Base-by-base conservation (phyloP, 2,888 invertebrate species). In the Plusia festucae region DNA sequence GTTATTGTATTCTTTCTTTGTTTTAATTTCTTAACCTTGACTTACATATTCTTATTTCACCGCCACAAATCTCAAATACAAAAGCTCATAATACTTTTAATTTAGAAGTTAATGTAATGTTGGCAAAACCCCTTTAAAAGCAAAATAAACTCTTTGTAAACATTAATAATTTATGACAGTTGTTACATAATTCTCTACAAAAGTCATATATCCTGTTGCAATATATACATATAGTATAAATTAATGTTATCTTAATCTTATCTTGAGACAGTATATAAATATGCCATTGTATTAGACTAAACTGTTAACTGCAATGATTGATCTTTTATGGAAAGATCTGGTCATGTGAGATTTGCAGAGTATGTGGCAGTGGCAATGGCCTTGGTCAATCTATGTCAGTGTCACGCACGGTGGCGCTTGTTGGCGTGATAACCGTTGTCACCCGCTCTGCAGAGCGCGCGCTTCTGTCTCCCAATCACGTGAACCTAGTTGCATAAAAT, bases 351-450 rank as follows among this genome's bases (percentile, higher is more conserved):
- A 73, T 79, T 82, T 73, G 69, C 72, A 65, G 65, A 74, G 57
- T 59, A 60, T 81, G 69, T 63, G 73, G 60, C 64, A 70, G 76
- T 79, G 76, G 62, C 72, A 82, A 73, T 82, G 85, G 70, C 88
- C 86, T 86, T 85, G 84, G 72, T 60, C 66, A 68, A 80, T 80
- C 63, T 80, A 79, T 87, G 88, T 85, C 88, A 88, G 70, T 87
- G 88, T 83, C 84, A 86, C 72, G 78, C 78, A 82, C 79, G 69
- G 81, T 80, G 79, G 76, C 74, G 79, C 73, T 79, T 65, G 68
- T 53, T 79, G 69, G 62, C 70, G 76, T 82, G 79, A 80, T 83
- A 78, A 74, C 62, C 57, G 73, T 66, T 72, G 73, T 68, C 74
- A 69, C 73, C 65, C 51, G 61, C 53, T 53, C 44, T 63, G 65